Percentiles rank a stretch among this genome's conserved stretches.
Evolutionary conservation across 2,888 invertebrate species (phyloP).

Genomic region (Himalopsyche anomala): DNA sequence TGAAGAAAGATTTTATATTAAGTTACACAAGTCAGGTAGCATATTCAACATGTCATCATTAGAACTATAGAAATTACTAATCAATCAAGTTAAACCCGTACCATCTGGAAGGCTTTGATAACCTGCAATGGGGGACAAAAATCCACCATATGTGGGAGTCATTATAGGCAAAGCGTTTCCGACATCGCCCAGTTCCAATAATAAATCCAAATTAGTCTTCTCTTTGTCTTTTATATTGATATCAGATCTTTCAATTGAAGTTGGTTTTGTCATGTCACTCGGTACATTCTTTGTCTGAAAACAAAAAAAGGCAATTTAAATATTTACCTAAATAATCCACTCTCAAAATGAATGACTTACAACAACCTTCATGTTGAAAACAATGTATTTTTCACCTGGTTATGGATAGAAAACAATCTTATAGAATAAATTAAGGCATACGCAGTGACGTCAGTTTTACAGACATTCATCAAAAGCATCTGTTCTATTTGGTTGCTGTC

Average conservation of each 20-base stretch:
- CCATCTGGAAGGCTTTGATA: constrained; percentile 65
- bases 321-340: background rate
- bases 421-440: too few relatives aligned
- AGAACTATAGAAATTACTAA: background rate
- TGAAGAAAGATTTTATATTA: too few relatives aligned
- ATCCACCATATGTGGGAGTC: constrained; percentile 89
- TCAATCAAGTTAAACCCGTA: background rate
- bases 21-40: too few relatives aligned
- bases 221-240: constrained; percentile 69
- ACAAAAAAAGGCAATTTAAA: background rate
- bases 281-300: background rate
- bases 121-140: constrained; percentile 80
- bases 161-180: constrained; percentile 84
- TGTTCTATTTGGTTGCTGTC: too few relatives aligned
- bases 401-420: too few relatives aligned
- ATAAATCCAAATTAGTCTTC: constrained; percentile 86
- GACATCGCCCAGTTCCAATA: constrained; percentile 88
- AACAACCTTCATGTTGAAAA: background rate
- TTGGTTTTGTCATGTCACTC: background rate
- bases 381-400: too few relatives aligned
- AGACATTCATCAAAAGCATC: too few relatives aligned
- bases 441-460: too few relatives aligned
- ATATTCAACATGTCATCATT: background rate
- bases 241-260: background rate
- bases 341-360: background rate